phyloP scores from a whole-genome alignment of 2,797 vertebrate species.

The Rhinella marina region DNA sequence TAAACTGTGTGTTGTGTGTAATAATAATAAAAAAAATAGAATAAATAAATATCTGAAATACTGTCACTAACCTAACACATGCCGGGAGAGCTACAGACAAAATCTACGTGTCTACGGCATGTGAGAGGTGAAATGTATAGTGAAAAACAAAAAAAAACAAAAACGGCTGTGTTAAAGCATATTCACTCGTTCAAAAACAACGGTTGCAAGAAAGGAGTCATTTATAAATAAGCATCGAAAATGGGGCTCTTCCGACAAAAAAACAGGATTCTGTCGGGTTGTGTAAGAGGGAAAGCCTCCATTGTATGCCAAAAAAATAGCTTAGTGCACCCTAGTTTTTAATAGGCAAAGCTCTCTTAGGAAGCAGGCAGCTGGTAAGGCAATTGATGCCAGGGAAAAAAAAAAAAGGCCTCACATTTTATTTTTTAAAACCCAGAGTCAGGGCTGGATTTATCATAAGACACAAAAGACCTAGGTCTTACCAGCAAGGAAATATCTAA shows the following conservation, averaged over 20 bases:
- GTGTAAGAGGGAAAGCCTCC: neutral
- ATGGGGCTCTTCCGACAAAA: neutral
- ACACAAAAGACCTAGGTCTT: neutral
- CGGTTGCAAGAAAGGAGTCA: neutral
- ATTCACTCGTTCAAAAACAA: conserved; percentile 1
- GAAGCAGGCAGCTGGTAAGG: conserved; percentile 28
- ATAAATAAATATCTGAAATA: conserved; percentile 48
- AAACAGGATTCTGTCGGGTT: neutral
- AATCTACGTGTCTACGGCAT: neutral
- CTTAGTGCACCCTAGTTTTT: neutral
- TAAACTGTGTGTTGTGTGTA: conserved; percentile 6
- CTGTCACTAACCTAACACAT: conserved; percentile 21
- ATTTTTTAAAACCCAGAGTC: neutral
- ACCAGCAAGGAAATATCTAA: neutral
- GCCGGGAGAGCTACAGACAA: neutral
- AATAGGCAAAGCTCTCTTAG: neutral
- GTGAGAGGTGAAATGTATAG: neutral
- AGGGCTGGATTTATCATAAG: conserved; percentile 1
- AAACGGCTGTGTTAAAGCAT: conserved; percentile 3
- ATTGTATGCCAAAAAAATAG: neutral
- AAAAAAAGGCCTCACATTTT: neutral
- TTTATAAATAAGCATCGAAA: conserved; percentile 19
- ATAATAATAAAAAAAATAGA: neutral
- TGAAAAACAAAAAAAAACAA: neutral
- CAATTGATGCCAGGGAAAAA: neutral